Evolutionary conservation across 1,140 invertebrate genomes (phyloP).

Genomic region (Drosophila ficusphila): DNA sequence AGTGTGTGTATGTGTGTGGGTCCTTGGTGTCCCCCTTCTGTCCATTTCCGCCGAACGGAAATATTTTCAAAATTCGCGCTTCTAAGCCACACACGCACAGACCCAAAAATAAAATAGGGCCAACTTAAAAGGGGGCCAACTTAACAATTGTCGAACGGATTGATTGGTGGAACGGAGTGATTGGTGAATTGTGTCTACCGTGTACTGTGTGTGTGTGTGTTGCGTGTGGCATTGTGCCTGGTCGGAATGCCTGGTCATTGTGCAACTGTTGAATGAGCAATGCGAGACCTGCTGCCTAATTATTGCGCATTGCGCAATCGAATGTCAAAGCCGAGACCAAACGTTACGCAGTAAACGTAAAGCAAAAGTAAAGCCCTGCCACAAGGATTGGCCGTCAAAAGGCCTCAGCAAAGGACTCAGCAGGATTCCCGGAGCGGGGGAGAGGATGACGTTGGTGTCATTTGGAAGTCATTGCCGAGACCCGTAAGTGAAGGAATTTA

Average conservation of each 20-base stretch:
- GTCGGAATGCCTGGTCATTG: constrained; percentile 50
- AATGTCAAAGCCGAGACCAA: constrained; percentile 25
- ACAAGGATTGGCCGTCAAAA: constrained; percentile 16
- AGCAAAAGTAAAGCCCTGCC: no score
- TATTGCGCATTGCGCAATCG: constrained; percentile 75
- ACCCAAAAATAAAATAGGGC: constrained; percentile 55
- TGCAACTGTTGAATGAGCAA: constrained; percentile 62
- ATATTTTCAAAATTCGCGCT: constrained; percentile 66
- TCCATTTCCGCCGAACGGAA: constrained; percentile 63
- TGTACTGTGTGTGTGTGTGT: background rate
- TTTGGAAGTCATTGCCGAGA: constrained; percentile 46
- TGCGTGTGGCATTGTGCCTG: constrained; percentile 19
- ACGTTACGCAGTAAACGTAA: constrained; percentile 24
- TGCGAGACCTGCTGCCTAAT: constrained; percentile 53
- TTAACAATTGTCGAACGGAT: constrained; percentile 30
- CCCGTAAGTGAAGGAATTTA: constrained; percentile 46
- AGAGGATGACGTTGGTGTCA: constrained; percentile 44
- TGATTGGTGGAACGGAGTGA: constrained; percentile 18
- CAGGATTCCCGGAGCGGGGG: constrained; percentile 11
- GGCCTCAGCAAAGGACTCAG: constrained; percentile 19
- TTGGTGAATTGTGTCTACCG: constrained; percentile 18
- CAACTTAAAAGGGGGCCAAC: constrained; percentile 3
- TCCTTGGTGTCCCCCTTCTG: no score
- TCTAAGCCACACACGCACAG: constrained; percentile 36
- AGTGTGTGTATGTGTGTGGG: constrained; percentile 1